phyloP scores from a whole-genome alignment of 2,888 invertebrate species.

The Epistrophella euchroma region DNA sequence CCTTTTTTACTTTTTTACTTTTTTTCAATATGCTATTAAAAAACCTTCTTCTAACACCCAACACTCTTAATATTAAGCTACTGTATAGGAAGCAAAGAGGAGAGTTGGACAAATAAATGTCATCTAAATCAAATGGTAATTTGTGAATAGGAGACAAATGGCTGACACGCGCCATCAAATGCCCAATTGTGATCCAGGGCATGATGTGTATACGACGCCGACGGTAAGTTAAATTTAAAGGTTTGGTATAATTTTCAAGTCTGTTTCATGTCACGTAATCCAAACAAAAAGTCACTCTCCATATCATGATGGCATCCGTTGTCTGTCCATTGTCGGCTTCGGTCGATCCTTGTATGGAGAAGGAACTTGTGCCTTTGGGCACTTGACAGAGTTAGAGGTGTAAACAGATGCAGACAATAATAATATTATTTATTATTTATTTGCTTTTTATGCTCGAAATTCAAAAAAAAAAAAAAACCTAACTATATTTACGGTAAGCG shows the following conservation, averaged over 20 bases:
- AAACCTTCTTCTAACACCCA: constrained; percentile 25
- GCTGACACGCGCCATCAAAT: constrained; percentile 74
- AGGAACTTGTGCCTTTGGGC: constrained; percentile 28
- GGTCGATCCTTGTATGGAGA: constrained; percentile 40
- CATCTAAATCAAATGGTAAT: constrained; percentile 75
- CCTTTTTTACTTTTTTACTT: constrained; percentile 17
- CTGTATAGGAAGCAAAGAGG: not conserved
- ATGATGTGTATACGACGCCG: not conserved
- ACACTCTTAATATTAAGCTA: not conserved
- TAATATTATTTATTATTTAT: constrained; percentile 68
- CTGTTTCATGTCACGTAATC: constrained; percentile 73
- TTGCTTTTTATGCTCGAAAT: constrained; percentile 66
- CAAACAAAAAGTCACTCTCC: constrained; percentile 63
- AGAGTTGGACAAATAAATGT: constrained; percentile 70
- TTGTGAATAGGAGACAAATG: constrained; percentile 75
- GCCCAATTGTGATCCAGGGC: constrained; percentile 66
- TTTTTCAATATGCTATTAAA: constrained; percentile 1
- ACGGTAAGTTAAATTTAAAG: constrained; percentile 16
- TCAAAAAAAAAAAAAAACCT: not conserved
- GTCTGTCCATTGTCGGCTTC: not conserved
- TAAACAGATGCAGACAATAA: constrained; percentile 38
- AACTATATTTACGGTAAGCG: not conserved
- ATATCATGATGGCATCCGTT: constrained; percentile 11
- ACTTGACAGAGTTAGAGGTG: constrained; percentile 6
- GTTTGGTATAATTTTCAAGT: constrained; percentile 43